Evolutionary conservation across 2,113 vertebrate genomes (phyloP).

Genomic region (Nothocercus nigrocapillus): DNA sequence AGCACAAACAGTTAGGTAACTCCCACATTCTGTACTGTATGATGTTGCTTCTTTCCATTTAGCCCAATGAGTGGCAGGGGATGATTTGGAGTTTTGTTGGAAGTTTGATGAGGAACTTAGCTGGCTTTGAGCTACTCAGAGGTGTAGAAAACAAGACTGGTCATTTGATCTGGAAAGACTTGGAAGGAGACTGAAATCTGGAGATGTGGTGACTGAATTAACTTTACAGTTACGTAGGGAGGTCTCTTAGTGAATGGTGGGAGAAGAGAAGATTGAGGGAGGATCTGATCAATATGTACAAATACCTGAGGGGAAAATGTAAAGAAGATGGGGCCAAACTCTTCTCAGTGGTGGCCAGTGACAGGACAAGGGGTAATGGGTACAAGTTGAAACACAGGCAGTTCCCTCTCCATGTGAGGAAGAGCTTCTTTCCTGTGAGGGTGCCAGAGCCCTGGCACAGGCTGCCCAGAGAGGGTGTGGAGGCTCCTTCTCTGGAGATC

Average conservation of each 20-base stretch:
- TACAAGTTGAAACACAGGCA: too few relatives aligned
- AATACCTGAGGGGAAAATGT: too few relatives aligned
- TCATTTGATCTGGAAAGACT: background rate
- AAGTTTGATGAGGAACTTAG: background rate
- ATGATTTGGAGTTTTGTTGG: background rate
- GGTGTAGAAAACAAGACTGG: background rate
- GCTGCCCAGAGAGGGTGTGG: too few relatives aligned
- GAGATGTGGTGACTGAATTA: background rate
- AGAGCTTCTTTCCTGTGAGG: too few relatives aligned
- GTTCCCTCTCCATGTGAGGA: too few relatives aligned
- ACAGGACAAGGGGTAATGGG: too few relatives aligned
- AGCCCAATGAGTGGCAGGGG: background rate
- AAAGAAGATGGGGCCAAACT: too few relatives aligned
- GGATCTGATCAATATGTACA: too few relatives aligned
- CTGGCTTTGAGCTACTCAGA: background rate
- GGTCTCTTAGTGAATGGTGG: background rate
- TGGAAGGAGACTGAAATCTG: background rate
- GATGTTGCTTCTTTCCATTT: background rate
- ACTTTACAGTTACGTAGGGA: background rate
- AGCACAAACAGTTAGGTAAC: background rate
- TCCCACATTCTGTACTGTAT: background rate
- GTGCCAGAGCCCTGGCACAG: too few relatives aligned
- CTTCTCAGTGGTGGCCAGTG: too few relatives aligned
- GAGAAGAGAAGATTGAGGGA: too few relatives aligned
- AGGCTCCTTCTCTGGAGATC: too few relatives aligned